These are phyloP conservation scores for Pundamilia nyererei DNA, from an alignment of 2,113 vertebrate species.

Conservation along the genomic window DNA sequence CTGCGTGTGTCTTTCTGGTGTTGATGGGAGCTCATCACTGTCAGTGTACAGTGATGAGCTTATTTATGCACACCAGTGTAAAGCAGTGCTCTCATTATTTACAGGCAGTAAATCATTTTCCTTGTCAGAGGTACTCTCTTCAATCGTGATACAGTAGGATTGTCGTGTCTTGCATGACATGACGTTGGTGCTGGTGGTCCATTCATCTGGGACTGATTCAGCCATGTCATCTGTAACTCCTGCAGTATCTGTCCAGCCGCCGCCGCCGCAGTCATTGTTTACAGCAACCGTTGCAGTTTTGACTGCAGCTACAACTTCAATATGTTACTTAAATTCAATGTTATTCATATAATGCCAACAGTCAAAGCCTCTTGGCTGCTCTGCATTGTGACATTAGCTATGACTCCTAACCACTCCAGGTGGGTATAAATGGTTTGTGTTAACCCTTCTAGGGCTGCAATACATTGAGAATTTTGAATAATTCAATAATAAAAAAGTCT, in stretches of 20 bases:
- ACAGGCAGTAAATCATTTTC: background rate
- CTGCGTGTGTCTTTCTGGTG: background rate
- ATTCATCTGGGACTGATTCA: background rate
- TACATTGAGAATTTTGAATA: rapidly evolving
- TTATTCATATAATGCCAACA: rapidly evolving
- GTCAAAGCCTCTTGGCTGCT: background rate
- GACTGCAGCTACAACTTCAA: background rate
- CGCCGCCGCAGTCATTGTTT: background rate
- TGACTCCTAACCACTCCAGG: background rate
- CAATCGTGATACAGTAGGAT: background rate
- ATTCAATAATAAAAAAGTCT: background rate
- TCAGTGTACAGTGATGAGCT: rapidly evolving
- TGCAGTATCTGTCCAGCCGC: background rate
- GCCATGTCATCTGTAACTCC: background rate
- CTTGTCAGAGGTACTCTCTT: background rate
- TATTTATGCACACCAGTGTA: background rate
- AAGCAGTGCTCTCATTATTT: background rate
- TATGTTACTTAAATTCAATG: rapidly evolving
- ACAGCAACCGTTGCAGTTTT: rapidly evolving
- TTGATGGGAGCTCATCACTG: background rate
- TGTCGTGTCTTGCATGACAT: background rate
- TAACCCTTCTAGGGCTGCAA: background rate
- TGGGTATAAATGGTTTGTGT: background rate
- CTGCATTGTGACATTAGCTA: background rate
- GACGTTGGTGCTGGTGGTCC: background rate